A percentile compares a stretch with the other conserved stretches of the same genome.
phyloP scores from a whole-genome alignment of 2,797 vertebrate species.

The Melanitta fusca region DNA sequence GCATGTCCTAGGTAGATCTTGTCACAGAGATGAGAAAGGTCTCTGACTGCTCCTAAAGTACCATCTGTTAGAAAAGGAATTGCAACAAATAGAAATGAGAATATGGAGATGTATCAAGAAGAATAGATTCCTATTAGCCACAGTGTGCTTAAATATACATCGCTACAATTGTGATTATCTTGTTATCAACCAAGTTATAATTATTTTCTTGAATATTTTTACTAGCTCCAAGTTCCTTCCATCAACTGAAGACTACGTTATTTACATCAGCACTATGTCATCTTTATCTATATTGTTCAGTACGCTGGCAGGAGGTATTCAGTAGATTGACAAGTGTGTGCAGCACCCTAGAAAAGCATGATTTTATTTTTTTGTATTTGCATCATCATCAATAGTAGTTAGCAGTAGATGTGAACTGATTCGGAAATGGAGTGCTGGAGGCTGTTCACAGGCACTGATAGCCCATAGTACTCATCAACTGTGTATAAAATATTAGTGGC shows the following conservation, averaged over 20 bases:
- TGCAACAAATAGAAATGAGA: background rate
- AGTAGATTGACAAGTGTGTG: background rate
- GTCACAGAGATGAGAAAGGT: background rate
- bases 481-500: background rate
- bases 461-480: background rate
- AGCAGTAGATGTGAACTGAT: constrained; percentile 18
- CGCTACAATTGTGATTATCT: background rate
- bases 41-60: background rate
- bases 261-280: background rate
- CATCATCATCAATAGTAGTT: background rate
- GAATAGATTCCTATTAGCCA: background rate
- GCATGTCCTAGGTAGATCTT: background rate
- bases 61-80: background rate
- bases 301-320: constrained; percentile 11
- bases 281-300: constrained; percentile 4
- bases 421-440: background rate
- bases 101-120: background rate
- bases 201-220: background rate
- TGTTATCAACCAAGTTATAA: constrained; percentile 19
- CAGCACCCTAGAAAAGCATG: background rate
- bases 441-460: background rate
- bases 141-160: background rate
- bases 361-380: constrained; percentile 43
- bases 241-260: background rate
- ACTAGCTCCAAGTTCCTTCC: background rate